A percentile compares a stretch with the other conserved stretches of the same genome.
phyloP scores from a whole-genome alignment of 1,140 invertebrate species.

The Lethrus apterus region DNA sequence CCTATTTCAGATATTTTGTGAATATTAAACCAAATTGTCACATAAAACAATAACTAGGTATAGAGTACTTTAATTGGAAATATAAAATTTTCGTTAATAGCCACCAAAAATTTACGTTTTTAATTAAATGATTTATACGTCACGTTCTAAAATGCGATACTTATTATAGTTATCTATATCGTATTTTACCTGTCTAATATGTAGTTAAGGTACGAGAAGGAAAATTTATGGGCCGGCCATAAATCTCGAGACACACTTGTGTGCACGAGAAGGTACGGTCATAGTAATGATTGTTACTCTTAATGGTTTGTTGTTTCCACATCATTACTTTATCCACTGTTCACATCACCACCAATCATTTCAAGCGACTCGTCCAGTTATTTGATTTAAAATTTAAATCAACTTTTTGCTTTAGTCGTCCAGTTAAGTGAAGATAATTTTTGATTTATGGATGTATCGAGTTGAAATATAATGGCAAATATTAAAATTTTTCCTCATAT shows the following conservation, averaged over 20 bases:
- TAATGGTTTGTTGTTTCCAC: slow-evolving; percentile 7
- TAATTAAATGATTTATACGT: slow-evolving; percentile 18
- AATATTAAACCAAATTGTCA: no score
- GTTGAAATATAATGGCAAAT: no score
- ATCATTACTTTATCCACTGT: slow-evolving; percentile 9
- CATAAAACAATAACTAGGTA: no score
- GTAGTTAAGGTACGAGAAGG: slow-evolving; percentile 16
- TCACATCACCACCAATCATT: slow-evolving; percentile 9
- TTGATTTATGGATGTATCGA: no score
- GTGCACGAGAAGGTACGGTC: not conserved
- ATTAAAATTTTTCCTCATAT: no score
- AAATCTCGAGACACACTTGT: slow-evolving; percentile 18
- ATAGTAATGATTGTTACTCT: slow-evolving; percentile 9
- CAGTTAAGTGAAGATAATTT: no score
- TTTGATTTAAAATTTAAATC: no score
- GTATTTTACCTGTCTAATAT: slow-evolving; percentile 22
- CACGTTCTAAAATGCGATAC: slow-evolving; percentile 15
- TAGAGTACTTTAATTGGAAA: no score
- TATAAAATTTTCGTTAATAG: slow-evolving; percentile 10
- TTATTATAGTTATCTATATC: slow-evolving; percentile 18
- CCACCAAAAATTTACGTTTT: slow-evolving; percentile 15
- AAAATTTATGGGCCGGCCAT: slow-evolving; percentile 17
- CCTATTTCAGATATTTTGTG: no score
- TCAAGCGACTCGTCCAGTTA: no score
- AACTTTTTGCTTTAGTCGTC: no score